Evolutionary conservation across 2,797 vertebrate species (phyloP), one percentile per base, ranked within the genome.

Genomic region (Muscicapa comitata): DNA sequence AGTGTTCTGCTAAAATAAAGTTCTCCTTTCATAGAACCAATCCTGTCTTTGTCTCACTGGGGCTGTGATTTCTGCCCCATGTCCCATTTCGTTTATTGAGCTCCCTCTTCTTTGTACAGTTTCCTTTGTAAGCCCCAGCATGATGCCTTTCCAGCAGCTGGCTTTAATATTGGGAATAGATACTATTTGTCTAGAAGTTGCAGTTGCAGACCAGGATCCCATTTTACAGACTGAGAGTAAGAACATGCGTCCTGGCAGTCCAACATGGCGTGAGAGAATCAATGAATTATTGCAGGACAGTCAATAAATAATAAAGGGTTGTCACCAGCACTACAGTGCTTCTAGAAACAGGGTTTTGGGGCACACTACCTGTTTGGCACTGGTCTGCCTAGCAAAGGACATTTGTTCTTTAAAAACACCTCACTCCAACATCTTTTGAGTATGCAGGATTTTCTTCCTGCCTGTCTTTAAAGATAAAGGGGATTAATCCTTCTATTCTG

Each of bases 171-270:
- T 84, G 29, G 57, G 70, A 75, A 53, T 75, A 93, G 94, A 95
- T 96, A 86, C 23, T 92, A 86, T 90, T 95, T 95, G 88, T 91
- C 73, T 88, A 75, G 89, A 94, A 95, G 85, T 75, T 91, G 54
- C 82, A 88, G 63, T 91, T 86, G 55, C 66, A 84, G 73, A 90
- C 43, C 58, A 58, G 50, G 75, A 80, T 90, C 66, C 79, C 37
- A 42, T 93, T 95, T 94, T 72, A 75, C 73, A 88, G 89, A 71
- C 35, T 53, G 48, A 35, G 63, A 89, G 33, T 74, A 57, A 71
- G 76, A 94, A 58, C n/a, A 38, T 71, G n/a, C 25, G 78, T 96
- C 62, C 43, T 90, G 82, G 57, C 31, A 77, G 72, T 81, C 66
- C 47, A 91, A 70, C 87, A 85, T 53, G 43, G 25, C 9, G 8